Base-by-base conservation (phyloP, 2,888 invertebrate species). In the Polietes domitor region DNA sequence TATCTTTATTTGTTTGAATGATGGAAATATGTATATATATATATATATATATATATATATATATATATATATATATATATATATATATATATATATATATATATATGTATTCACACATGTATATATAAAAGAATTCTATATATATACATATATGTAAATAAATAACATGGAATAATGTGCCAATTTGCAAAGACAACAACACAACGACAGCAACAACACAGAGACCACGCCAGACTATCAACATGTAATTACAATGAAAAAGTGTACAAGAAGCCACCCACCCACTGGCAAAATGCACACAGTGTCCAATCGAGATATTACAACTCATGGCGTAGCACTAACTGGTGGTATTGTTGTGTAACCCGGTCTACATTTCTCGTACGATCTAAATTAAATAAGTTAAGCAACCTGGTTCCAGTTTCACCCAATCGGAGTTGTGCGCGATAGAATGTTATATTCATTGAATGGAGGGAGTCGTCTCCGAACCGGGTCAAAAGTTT, bases 111-210 rank as follows among this genome's bases (percentile, higher is more conserved):
- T 6, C 9, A 9, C 32, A 32, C 9, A 32, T 32, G 32, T 32
- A 32, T 4, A 9, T 32, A 32, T n/a, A n/a, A n/a, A n/a, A n/a
- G n/a, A n/a, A n/a, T n/a, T n/a, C 32, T 32, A 32, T 9, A 32
- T 32, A 32, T n/a, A 9, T 32, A 32, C 32, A 32, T 32, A 32
- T 32, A 32, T 12, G 21, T 32, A 32, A n/a, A n/a, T n/a, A 7
- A 72, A 73, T 32, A 32, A 73, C 19, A 21, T 41, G 4, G 19
- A 41, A 76, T 65, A 77, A 65, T 72, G 73, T 72, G 76, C 24
- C 68, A 68, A 68, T 68, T 68, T n/a, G 72, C 32, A 72, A 68
- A 43, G 65, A 76, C 50, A 43, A 63, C 32, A 32, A 75, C 63
- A 58, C 47, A 74, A 68, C 19, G 74, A 68, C 80, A 72, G 32